Conservation (phyloP, 1,140 invertebrate genomes). For the Ips nitidus region DNA sequence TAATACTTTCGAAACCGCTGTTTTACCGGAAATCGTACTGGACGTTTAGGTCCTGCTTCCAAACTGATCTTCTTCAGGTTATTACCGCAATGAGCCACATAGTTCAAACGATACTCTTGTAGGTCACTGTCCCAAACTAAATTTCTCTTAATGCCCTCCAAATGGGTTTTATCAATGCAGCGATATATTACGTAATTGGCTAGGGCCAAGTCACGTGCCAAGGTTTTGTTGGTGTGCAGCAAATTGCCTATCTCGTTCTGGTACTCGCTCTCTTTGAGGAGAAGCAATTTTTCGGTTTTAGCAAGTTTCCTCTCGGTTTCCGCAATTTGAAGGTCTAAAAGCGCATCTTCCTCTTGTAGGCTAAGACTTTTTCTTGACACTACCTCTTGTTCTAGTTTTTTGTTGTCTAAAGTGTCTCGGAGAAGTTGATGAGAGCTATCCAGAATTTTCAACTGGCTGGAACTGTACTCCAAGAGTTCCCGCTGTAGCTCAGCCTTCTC, state of each 20-base stretch:
- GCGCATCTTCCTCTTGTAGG: constrained; percentile 88
- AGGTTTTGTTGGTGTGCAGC: constrained; percentile 84
- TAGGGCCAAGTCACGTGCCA: constrained; percentile 84
- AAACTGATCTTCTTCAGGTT: constrained; percentile 30
- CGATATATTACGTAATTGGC: constrained; percentile 80
- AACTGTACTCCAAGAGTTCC: constrained; percentile 81
- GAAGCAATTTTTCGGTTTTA: constrained; percentile 78
- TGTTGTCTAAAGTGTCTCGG: constrained; percentile 76
- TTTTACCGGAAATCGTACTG: not conserved
- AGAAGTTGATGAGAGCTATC: constrained; percentile 80
- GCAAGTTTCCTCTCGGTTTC: constrained; percentile 78
- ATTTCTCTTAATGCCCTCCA: constrained; percentile 31
- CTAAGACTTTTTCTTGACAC: constrained; percentile 93
- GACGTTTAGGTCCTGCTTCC: not conserved
- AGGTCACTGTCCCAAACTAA: constrained; percentile 33
- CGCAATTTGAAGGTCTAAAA: constrained; percentile 90
- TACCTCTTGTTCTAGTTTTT: constrained; percentile 88
- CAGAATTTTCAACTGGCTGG: constrained; percentile 81
- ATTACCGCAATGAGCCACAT: constrained; percentile 37
- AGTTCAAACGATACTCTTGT: constrained; percentile 35
- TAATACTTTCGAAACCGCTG: not conserved
- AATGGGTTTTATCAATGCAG: constrained; percentile 25
- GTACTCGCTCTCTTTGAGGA: constrained; percentile 87
- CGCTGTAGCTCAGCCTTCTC: constrained; percentile 96
- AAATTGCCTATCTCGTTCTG: constrained; percentile 94